These are phyloP conservation scores for Herpetotheres cachinnans DNA, from an alignment of 2,113 vertebrate species.

Conservation along the genomic window DNA sequence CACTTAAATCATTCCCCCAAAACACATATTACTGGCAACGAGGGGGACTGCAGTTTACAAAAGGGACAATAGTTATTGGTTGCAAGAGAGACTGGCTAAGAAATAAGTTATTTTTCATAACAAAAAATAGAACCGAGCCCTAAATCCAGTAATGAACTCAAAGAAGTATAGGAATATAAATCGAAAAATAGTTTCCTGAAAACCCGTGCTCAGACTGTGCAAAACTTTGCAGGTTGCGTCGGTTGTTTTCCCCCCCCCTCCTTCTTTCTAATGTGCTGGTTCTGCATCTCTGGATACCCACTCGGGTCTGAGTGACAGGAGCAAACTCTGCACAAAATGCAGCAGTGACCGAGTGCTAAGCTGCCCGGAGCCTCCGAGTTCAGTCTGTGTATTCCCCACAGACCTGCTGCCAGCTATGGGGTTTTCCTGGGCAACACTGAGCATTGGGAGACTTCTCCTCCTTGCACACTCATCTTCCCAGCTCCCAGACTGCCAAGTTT, in stretches of 20 bases:
- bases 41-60: slow-evolving; percentile 32
- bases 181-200: not conserved
- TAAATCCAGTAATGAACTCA: not conserved
- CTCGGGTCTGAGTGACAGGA: accelerated
- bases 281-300: not conserved
- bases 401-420: too few relatives aligned
- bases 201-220: not conserved
- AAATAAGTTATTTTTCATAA: slow-evolving; percentile 6
- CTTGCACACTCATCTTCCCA: not conserved
- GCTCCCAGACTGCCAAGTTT: not conserved
- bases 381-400: not conserved
- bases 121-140: not conserved
- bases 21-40: not conserved
- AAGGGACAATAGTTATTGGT: not conserved
- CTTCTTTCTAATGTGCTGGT: accelerated
- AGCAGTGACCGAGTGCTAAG: not conserved
- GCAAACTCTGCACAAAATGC: not conserved
- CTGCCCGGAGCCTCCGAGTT: not conserved
- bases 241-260: not conserved
- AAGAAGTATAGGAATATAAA: not conserved
- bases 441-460: not conserved
- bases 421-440: not conserved
- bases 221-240: not conserved
- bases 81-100: slow-evolving; percentile 31
- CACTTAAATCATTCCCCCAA: slow-evolving; percentile 25